Evolutionary conservation across 2,797 vertebrate genomes (phyloP), one percentile per base, ranked within the genome.

Genomic region (Acanthurus tractus): DNA sequence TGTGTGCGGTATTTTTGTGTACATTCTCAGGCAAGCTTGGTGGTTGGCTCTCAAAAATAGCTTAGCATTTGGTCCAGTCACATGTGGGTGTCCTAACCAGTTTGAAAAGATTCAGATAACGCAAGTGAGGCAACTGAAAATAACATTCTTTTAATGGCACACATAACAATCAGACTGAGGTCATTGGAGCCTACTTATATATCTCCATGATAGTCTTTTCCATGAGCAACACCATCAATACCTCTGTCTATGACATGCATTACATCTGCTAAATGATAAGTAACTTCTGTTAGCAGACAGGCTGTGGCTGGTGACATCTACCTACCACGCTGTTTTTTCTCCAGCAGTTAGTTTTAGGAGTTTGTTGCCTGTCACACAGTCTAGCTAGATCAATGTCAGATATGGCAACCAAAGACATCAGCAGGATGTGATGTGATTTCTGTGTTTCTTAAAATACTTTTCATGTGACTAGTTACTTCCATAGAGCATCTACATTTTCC

Each of bases 1-100:
- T 3, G 38, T 45, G 34, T n/a, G 15, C n/a, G 23, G n/a, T 58
- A 22, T 70, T 42, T 56, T 29, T 66, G 20, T 80, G 49, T 40
- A 81, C 70, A 65, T 84, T 70, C 53, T 83, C 64, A 49, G 53
- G 23, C 55, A 0, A 8, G 44, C 66, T 76, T 56, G 25, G 57
- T 67, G 66, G 34, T 22, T 72, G 10, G 49, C 65, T 65, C 62
- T 70, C 44, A 49, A 82, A 92, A 90, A 91, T 91, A 89, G 88
- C 76, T 67, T 50, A 78, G 67, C 68, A 78, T 67, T 85, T 71
- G 68, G 78, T 73, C 34, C 54, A 58, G 76, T 76, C 87, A 85
- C 84, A 78, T 44, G 68, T 72, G 63, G 56, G 13, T 23, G 52
- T 40, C 42, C 20, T 78, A 46, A 6, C 22, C 64, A 71, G 67